A percentile compares a stretch with the other conserved stretches of the same genome.
These are phyloP conservation scores for Melieria picta DNA, from an alignment of 2,888 invertebrate genomes.

Conservation along the genomic window DNA sequence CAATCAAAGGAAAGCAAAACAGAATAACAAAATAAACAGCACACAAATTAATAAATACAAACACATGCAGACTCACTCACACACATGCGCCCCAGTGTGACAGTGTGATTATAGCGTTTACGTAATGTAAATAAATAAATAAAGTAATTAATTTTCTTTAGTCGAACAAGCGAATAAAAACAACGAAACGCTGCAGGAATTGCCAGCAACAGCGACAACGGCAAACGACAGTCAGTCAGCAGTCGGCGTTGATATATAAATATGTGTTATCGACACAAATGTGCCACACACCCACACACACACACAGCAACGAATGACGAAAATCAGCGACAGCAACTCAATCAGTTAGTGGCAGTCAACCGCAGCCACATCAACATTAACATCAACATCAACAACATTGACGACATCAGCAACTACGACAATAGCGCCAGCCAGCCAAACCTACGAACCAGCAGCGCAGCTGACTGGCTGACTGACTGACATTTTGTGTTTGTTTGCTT, in stretches of 20 bases:
- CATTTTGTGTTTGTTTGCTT: background rate
- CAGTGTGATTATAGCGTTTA: too few relatives aligned
- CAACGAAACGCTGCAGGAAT: background rate
- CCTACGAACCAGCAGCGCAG: background rate
- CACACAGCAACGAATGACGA: too few relatives aligned
- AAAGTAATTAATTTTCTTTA: conserved; percentile 2
- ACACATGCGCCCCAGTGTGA: too few relatives aligned
- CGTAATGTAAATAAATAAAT: background rate
- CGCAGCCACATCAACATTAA: too few relatives aligned
- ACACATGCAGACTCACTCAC: background rate
- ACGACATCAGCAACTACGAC: conserved; percentile 12
- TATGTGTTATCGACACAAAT: too few relatives aligned
- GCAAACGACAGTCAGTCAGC: too few relatives aligned
- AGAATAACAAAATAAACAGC: background rate
- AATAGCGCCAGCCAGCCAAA: background rate
- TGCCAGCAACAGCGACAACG: background rate
- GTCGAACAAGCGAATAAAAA: background rate
- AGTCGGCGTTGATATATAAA: too few relatives aligned
- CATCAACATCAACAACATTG: background rate
- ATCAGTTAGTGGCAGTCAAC: too few relatives aligned
- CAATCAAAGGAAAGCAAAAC: background rate
- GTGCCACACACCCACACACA: too few relatives aligned
- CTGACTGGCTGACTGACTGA: conserved; percentile 4
- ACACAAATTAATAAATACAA: background rate
- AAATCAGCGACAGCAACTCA: too few relatives aligned